Percentiles rank a stretch among this genome's conserved stretches.
Conservation (phyloP, 1,140 invertebrate genomes). For the Ostrea denselamellosa region DNA sequence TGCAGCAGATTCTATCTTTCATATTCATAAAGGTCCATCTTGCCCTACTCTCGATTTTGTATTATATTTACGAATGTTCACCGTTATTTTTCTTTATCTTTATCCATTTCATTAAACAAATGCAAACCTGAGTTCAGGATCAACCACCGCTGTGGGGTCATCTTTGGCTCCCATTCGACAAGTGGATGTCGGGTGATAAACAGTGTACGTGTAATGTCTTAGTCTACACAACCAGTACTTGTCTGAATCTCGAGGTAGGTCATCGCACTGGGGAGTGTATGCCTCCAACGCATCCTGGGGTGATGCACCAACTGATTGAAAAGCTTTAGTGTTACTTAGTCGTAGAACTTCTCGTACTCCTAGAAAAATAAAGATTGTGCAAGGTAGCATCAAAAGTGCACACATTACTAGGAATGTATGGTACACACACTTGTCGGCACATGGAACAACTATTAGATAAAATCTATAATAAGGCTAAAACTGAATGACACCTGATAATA, state of each 20-base stretch:
- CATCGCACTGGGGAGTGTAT: background rate
- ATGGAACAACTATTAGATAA: no score
- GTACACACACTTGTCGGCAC: no score
- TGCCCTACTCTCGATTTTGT: no score
- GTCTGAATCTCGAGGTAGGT: background rate
- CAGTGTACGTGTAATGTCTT: slow-evolving; percentile 28
- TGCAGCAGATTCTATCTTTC: no score
- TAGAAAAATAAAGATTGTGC: background rate
- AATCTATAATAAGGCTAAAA: no score
- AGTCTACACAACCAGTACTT: slow-evolving; percentile 42
- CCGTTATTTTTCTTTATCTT: no score
- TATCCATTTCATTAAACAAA: no score
- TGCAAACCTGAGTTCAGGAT: slow-evolving; percentile 83
- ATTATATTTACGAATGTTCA: background rate
- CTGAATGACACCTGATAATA: no score
- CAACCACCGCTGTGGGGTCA: slow-evolving; percentile 91
- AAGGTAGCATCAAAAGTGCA: no score
- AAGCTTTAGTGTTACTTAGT: background rate
- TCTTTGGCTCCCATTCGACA: slow-evolving; percentile 94
- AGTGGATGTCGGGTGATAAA: slow-evolving; percentile 92
- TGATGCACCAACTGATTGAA: slow-evolving; percentile 32
- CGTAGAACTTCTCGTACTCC: background rate
- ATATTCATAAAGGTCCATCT: no score
- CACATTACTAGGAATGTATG: no score
- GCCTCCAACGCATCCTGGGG: slow-evolving; percentile 3